These are phyloP conservation scores for Neodiprion virginianus DNA, from an alignment of 1,140 invertebrate genomes.

Conservation along the genomic window DNA sequence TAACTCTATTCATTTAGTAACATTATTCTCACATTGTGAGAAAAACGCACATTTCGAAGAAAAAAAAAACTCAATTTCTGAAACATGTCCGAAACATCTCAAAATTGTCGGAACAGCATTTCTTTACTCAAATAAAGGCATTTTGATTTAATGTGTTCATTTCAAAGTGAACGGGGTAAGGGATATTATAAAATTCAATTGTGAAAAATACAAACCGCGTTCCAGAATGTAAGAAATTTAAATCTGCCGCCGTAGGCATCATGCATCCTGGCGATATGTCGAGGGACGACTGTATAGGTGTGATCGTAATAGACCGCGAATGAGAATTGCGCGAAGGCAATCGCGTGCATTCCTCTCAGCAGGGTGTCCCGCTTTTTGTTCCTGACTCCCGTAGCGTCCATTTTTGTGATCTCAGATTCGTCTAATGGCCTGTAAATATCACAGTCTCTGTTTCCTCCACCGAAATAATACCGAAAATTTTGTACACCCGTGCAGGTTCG, in stretches of 20 bases:
- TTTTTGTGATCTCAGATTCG: neutral
- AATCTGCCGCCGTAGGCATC: constrained; percentile 76
- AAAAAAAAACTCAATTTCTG: too few species aligned
- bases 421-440: constrained; percentile 1
- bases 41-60: too few species aligned
- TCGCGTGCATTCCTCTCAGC: constrained; percentile 68
- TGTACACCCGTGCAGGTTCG: constrained; percentile 32
- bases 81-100: too few species aligned
- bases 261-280: constrained; percentile 52
- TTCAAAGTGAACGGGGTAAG: too few species aligned
- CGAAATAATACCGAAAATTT: constrained; percentile 23
- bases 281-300: constrained; percentile 70
- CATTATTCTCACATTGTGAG: too few species aligned
- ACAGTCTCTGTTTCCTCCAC: constrained; percentile 15
- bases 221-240: constrained; percentile 86
- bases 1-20: too few species aligned
- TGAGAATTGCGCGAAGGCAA: constrained; percentile 71
- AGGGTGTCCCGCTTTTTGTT: constrained; percentile 50
- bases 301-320: constrained; percentile 80
- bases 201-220: constrained; percentile 73
- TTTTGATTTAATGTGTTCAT: too few species aligned
- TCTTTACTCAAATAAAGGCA: too few species aligned
- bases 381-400: constrained; percentile 4
- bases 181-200: too few species aligned
- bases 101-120: too few species aligned